phyloP scores from a whole-genome alignment of 2,113 vertebrate species.

The Rhabdornis inornatus region DNA sequence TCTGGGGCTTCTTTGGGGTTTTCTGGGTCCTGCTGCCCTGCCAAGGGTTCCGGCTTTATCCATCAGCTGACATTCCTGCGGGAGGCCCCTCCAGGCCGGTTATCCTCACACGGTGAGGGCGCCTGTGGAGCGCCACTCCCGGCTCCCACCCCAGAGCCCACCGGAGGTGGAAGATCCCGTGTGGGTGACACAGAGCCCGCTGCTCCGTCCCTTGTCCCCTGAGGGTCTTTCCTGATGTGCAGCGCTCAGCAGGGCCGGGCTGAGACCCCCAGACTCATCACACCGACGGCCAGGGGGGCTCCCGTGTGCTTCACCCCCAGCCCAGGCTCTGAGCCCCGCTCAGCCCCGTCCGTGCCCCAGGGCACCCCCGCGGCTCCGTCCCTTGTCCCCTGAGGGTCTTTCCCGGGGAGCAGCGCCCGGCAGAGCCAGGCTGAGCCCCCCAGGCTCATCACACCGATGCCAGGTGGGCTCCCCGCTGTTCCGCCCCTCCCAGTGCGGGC shows the following conservation, averaged over 20 bases:
- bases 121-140: background rate
- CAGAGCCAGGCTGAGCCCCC: background rate
- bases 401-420: background rate
- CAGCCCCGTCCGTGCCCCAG: background rate
- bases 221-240: background rate
- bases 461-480: background rate
- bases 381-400: background rate
- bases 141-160: background rate
- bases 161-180: background rate
- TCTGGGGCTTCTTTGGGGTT: background rate
- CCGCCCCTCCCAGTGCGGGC: background rate
- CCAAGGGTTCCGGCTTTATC: constrained; percentile 25
- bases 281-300: background rate
- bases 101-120: background rate
- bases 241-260: background rate
- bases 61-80: constrained; percentile 57
- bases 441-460: background rate
- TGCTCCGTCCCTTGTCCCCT: background rate
- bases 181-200: background rate
- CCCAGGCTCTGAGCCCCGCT: background rate
- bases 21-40: background rate
- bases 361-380: background rate
- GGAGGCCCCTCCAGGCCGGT: constrained; percentile 35
- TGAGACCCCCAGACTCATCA: background rate
- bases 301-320: too few relatives aligned